A percentile compares a stretch with the other conserved stretches of the same genome.
Evolutionary conservation across 2,888 invertebrate genomes (phyloP).

Genomic region (Poecilobothrus nobilitatus): DNA sequence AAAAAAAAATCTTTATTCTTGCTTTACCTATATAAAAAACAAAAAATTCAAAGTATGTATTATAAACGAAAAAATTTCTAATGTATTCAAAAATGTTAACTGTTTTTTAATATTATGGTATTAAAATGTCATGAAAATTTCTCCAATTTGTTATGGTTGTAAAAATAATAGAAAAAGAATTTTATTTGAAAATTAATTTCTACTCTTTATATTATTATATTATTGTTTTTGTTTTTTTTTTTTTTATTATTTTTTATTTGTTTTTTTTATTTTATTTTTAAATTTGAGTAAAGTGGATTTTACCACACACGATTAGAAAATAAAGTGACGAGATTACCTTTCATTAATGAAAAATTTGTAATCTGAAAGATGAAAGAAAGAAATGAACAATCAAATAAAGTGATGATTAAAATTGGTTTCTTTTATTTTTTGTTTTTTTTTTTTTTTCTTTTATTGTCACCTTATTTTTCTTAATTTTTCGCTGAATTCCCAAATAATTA

Average conservation of each 20-base stretch:
- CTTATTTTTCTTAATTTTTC: neutral
- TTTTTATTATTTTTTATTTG: neutral
- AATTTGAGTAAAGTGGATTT: neutral
- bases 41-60: too few relatives aligned
- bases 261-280: too few relatives aligned
- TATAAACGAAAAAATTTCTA: too few relatives aligned
- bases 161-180: neutral
- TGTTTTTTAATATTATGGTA: too few relatives aligned
- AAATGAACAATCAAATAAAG: neutral
- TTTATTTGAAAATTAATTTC: neutral
- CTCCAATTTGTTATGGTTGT: slow-evolving; percentile 6
- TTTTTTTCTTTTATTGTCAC: neutral
- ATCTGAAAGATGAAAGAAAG: too few relatives aligned
- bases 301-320: neutral
- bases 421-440: neutral
- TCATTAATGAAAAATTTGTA: neutral
- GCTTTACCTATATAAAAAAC: too few relatives aligned
- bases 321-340: neutral
- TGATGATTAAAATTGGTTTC: neutral
- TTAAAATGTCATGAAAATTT: neutral
- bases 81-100: too few relatives aligned
- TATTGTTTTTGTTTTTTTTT: too few relatives aligned
- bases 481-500: neutral
- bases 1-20: too few relatives aligned
- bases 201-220: too few relatives aligned